A percentile compares a stretch with the other conserved stretches of the same genome.
These are phyloP conservation scores for Rhodeus uyekii DNA, from an alignment of 2,797 vertebrate genomes.

Conservation along the genomic window DNA sequence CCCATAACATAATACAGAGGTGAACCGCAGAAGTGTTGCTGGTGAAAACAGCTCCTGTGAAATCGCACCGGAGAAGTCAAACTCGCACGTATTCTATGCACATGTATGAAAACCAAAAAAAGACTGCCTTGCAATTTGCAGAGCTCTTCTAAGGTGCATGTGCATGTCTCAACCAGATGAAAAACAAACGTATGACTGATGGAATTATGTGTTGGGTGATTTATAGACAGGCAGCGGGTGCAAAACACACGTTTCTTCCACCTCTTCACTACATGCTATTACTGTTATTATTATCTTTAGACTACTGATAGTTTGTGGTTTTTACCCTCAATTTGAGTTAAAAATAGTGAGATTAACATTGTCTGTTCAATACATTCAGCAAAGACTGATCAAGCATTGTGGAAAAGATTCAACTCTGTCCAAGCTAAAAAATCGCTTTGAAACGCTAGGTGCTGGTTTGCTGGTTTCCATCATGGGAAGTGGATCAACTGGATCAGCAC, in stretches of 20 bases:
- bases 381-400: neutral
- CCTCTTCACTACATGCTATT: conserved; percentile 68
- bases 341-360: neutral
- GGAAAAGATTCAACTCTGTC: conserved; percentile 1
- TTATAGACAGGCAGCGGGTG: conserved; percentile 75
- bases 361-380: neutral
- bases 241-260: conserved; percentile 66
- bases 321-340: conserved; percentile 21
- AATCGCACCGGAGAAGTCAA: neutral
- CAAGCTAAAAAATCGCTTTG: neutral
- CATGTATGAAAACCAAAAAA: conserved; percentile 65
- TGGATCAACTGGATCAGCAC: neutral
- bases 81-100: neutral
- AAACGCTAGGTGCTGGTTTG: neutral
- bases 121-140: conserved; percentile 78
- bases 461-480: neutral
- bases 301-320: conserved; percentile 12
- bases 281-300: conserved; percentile 54
- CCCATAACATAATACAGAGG: neutral
- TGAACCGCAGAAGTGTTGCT: neutral
- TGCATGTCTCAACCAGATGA: conserved; percentile 83
- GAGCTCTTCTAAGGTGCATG: conserved; percentile 74
- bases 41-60: neutral
- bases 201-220: conserved; percentile 82
- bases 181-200: conserved; percentile 80